Base-by-base conservation (phyloP, 1,140 invertebrate species). In the Drosophila pseudoobscura region DNA sequence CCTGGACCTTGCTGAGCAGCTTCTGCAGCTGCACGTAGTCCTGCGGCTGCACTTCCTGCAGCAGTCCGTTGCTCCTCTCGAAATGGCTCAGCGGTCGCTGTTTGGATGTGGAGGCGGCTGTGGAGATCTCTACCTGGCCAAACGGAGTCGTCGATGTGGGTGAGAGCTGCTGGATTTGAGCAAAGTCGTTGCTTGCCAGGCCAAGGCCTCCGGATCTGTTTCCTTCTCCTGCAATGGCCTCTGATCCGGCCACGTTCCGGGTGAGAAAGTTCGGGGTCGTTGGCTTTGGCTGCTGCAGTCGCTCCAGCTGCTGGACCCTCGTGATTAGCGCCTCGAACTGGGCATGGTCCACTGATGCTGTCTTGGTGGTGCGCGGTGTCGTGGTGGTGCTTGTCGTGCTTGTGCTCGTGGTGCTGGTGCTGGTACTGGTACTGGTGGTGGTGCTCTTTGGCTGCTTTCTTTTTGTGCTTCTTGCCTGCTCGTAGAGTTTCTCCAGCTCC, bases 21-120 rank as follows among this genome's bases (percentile, higher is more conserved):
- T 91, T 91, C 52, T 91, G 89, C 43, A 91, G 49, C 57, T 91
- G 90, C 31, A 91, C 85, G 43, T 91, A 91, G 47, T 91, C 89
- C 29, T 90, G 90, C 0, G 89, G 89, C 20, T 85, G 85, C 6
- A 91, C 89, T 6, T 91, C 75, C 24, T 80, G 57, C 5, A 68
- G 51, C 15, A 88, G 76, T 0, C 84, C 85, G 11, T 91, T 91
- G 26, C 76, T 90, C 0, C 84, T 49, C 59, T 91, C 89, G 5
- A 89, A 84, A 20, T 58, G 51, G 35, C 49, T 83, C 8, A 75
- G 9, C 0, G 75, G 83, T 1, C 66, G 51, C 49, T 82, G 83
- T 43, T 87, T 91, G 2, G 72, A 51, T 0, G 82, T 83, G 2
- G 85, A 73, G 0, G 89, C 89, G 0, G 89, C 82, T 5, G 89